Evolutionary conservation across 2,113 vertebrate species (phyloP).

Genomic region (Protobothrops mucrosquamatus): DNA sequence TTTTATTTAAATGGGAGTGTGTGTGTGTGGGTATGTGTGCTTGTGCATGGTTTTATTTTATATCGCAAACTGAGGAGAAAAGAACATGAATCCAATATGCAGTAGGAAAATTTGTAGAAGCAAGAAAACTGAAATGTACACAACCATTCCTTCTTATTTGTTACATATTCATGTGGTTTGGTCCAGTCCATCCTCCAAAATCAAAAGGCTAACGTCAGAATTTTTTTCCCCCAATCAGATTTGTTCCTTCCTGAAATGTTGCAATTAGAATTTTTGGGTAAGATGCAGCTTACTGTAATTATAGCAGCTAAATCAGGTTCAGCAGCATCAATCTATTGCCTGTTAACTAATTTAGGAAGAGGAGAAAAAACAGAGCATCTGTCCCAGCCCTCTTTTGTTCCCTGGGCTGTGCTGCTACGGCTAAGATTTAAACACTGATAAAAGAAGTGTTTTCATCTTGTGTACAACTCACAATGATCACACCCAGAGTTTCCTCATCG

Average conservation of each 20-base stretch:
- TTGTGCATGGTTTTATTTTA: background rate
- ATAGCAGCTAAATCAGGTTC: rapidly evolving
- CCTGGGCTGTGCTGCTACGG: background rate
- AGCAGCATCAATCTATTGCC: background rate
- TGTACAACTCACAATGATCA: background rate
- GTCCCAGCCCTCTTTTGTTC: background rate
- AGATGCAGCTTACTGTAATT: background rate
- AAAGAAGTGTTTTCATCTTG: background rate
- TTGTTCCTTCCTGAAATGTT: background rate
- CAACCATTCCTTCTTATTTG: background rate
- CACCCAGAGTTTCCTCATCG: rapidly evolving
- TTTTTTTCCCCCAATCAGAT: background rate
- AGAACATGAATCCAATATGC: background rate
- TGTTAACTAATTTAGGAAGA: background rate
- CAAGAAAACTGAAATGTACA: background rate
- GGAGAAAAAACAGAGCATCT: rapidly evolving
- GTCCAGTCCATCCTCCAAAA: background rate
- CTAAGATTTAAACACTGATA: background rate
- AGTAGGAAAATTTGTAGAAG: background rate
- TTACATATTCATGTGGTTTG: background rate
- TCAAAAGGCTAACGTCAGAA: rapidly evolving
- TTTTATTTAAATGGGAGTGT: background rate
- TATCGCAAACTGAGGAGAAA: background rate
- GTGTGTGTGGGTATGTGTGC: background rate
- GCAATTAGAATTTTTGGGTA: background rate